Percentiles rank a stretch among this genome's conserved stretches.
Conservation (phyloP, 2,888 invertebrate species). For the Chromoteleia sp. region DNA sequence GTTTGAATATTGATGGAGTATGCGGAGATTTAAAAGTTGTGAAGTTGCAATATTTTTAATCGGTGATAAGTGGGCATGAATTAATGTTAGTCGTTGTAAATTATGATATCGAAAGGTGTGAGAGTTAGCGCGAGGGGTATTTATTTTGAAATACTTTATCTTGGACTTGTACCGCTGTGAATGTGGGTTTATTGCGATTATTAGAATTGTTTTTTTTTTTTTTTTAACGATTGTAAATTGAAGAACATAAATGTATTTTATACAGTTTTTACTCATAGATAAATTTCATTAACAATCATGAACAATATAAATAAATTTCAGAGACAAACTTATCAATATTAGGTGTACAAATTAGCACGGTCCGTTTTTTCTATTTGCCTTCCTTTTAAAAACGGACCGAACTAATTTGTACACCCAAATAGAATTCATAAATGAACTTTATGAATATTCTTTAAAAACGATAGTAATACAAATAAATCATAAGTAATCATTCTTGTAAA, state of each 20-base stretch:
- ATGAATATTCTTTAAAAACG: too few relatives aligned
- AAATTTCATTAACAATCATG: too few relatives aligned
- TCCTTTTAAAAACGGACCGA: too few relatives aligned
- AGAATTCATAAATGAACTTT: too few relatives aligned
- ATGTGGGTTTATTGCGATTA: not conserved
- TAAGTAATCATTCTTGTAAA: too few relatives aligned
- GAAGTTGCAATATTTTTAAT: conserved; percentile 36
- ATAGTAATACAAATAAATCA: too few relatives aligned
- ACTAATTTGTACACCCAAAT: too few relatives aligned
- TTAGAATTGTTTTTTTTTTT: not conserved
- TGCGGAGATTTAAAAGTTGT: conserved; percentile 4
- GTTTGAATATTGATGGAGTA: conserved; percentile 28
- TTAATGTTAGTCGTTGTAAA: conserved; percentile 13
- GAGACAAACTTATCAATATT: too few relatives aligned
- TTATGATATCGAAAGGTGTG: conserved; percentile 27
- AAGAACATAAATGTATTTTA: not conserved
- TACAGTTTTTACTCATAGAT: not conserved
- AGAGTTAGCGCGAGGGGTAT: not conserved
- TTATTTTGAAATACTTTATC: conserved; percentile 27
- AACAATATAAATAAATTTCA: too few relatives aligned
- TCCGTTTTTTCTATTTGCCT: too few relatives aligned
- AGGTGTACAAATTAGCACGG: too few relatives aligned
- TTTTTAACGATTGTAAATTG: not conserved
- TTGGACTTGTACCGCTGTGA: not conserved
- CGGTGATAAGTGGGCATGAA: conserved; percentile 28